phyloP scores from a whole-genome alignment of 2,113 vertebrate species.

The Lophius piscatorius region DNA sequence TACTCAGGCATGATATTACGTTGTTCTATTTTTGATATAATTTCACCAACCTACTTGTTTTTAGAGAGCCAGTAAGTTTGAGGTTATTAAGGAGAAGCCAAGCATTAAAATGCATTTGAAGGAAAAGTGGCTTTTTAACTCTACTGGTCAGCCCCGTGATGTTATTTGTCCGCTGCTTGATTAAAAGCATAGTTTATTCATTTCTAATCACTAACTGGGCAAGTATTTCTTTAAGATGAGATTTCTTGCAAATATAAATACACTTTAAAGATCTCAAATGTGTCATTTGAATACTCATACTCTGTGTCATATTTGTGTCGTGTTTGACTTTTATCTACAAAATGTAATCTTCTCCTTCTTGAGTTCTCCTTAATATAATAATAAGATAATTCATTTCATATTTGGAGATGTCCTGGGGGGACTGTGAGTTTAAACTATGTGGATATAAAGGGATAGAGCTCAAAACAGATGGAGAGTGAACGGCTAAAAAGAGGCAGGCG shows the following conservation, averaged over 20 bases:
- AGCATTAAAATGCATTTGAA: slow-evolving; percentile 62
- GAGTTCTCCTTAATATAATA: neutral
- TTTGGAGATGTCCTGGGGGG: slow-evolving; percentile 1
- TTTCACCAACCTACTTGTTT: slow-evolving; percentile 43
- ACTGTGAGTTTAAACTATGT: neutral
- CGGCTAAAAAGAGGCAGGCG: neutral
- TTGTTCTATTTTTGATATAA: slow-evolving; percentile 45
- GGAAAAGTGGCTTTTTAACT: no score
- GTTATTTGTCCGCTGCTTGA: no score
- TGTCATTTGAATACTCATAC: neutral
- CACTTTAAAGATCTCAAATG: no score
- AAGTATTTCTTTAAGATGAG: no score
- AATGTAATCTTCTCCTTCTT: neutral
- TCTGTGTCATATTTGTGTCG: neutral
- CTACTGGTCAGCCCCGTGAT: no score
- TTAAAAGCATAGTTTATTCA: no score
- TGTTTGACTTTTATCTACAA: neutral
- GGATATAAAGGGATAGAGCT: slow-evolving; percentile 10
- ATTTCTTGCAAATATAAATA: no score
- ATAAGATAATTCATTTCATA: no score
- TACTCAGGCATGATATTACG: slow-evolving; percentile 66
- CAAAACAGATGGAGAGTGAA: neutral
- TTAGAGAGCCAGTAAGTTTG: slow-evolving; percentile 49
- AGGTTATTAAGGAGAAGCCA: slow-evolving; percentile 65
- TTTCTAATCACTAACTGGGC: no score